Base-by-base conservation (phyloP, 23 tunicate genomes). In the Halocynthia roretzi region DNA sequence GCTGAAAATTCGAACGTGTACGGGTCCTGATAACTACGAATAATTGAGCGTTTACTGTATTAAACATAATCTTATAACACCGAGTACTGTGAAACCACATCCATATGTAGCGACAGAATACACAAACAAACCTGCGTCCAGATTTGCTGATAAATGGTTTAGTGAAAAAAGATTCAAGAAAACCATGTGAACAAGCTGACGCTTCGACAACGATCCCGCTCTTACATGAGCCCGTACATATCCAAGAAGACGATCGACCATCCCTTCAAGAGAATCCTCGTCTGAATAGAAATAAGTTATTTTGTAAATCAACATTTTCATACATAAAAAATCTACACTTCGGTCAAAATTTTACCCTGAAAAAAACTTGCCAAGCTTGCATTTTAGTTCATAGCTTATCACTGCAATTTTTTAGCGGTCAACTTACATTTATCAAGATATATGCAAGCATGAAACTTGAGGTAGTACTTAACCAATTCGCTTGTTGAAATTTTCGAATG, bases 361-460 rank as follows among this genome's bases (percentile, higher is more conserved):
- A 31, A 2, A n/a, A n/a, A n/a, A 14, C 17, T n/a, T 58, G 63
- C 17, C 2, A 4, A 58, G 4, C 63, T 1, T 58, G 4, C 15
- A 58, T 58, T 58, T 14, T 14, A 58, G 15, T 58, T 15, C 15
- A 58, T 14, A n/a, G 63, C 15, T 14, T 14, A 58, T 58, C 63
- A 58, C 15, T 58, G 17, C 63, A 14, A 58, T 15, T 58, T 14
- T 14, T 58, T 58, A 75, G 2, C 53, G n/a, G 4, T 61, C 53
- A 51, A 69, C 96, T 80, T 80, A 91, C 97, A 55, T 82, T 91
- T 78, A 54, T 84, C 71, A 6, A 91, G 62, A 65, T 91, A 91
- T 53, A 91, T 91, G 65, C 97, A 91, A 52, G 90, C 97, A 54
- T 91, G 97, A 62, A 91, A 91, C 61, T 91, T 91, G 57, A 91